A percentile compares a stretch with the other conserved stretches of the same genome.
These are phyloP conservation scores for Achatina immaculata DNA, from an alignment of 1,140 invertebrate species.

Conservation along the genomic window DNA sequence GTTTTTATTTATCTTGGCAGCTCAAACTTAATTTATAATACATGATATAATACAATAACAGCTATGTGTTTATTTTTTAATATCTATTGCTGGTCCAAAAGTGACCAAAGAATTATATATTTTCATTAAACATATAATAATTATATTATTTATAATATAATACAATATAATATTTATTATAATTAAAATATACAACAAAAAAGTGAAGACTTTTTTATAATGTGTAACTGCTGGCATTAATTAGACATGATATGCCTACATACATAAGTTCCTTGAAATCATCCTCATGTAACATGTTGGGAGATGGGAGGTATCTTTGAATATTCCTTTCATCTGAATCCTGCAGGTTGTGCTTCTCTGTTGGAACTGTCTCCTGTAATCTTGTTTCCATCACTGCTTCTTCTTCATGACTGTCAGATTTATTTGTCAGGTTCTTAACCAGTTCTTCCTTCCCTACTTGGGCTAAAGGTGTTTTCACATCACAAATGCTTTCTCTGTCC, in stretches of 20 bases:
- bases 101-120: too few species aligned
- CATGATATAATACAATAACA: too few species aligned
- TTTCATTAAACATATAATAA: too few species aligned
- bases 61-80: too few species aligned
- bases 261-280: slow-evolving; percentile 30
- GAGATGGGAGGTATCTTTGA: neutral
- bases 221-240: too few species aligned
- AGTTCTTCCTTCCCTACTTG: slow-evolving; percentile 2
- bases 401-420: neutral
- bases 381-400: neutral
- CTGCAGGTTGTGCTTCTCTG: neutral
- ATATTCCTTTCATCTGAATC: neutral
- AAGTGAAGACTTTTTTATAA: too few species aligned
- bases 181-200: too few species aligned
- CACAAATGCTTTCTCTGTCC: slow-evolving; percentile 38
- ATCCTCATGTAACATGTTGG: neutral
- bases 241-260: neutral
- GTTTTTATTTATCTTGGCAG: too few species aligned
- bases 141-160: too few species aligned
- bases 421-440: slow-evolving; percentile 3
- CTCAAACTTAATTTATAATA: too few species aligned
- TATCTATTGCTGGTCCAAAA: too few species aligned
- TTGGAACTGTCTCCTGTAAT: neutral
- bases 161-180: too few species aligned
- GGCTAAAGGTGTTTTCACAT: neutral